Evolutionary conservation across 2,797 vertebrate genomes (phyloP), one percentile per base, ranked within the genome.

Genomic region (Sebastes cheni): DNA sequence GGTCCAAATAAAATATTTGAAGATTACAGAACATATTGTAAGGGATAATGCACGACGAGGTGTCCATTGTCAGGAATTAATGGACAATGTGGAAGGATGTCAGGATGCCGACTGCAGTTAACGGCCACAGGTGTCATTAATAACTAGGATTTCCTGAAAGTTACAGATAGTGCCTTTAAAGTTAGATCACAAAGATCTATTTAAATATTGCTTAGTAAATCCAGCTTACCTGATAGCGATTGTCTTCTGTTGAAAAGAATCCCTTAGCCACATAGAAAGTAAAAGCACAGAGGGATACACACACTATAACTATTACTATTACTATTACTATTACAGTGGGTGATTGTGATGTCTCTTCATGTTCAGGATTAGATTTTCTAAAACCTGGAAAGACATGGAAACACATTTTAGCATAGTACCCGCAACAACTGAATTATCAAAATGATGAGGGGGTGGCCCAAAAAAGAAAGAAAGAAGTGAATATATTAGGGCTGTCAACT

Each of bases 321-420:
- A n/a, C 1, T 25, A 27, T 0, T 4, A 39, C 0, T 0, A n/a
- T 13, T 8, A 4, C 0, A 20, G 0, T 0, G 0, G 1, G 0
- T 0, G 0, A 1, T 6, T 0, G 2, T 16, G 8, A 0, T 7
- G 30, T 1, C 3, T 4, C 16, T n/a, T 0, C 4, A 0, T 7
- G 0, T 14, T 30, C 27, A 27, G 12, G 1, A 23, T 1, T 8
- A 5, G 5, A 1, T 55, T 6, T 0, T 16, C 0, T 23, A 0
- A 54, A 50, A n/a, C 90, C 90, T 91, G 73, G 0, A 50, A 81
- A 70, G 8, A 91, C 8, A 75, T 2, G 2, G 1, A 62, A 65
- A 62, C 14, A 75, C 10, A 27, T 32, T 0, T 78, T 8, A 80
- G 0, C 18, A 9, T 1, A 25, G 25, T 16, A 18, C 8, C 18